These are phyloP conservation scores for Eolophus roseicapilla DNA, from an alignment of 2,113 vertebrate genomes.

Conservation along the genomic window DNA sequence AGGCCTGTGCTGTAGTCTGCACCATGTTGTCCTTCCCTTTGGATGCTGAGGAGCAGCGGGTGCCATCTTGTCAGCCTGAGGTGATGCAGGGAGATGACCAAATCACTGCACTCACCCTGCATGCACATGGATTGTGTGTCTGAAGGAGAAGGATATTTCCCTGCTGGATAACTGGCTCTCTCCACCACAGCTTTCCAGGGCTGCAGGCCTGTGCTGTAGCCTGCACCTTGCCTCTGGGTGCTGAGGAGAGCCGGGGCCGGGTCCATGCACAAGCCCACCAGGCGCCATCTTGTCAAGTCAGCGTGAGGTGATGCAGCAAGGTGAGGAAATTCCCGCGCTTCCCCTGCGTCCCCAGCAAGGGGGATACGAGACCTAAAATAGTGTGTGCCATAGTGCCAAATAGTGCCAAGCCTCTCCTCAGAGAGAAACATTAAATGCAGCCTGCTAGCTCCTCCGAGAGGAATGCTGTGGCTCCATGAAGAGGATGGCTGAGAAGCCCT, in stretches of 20 bases:
- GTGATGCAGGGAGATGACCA: neutral
- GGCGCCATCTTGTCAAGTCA: neutral
- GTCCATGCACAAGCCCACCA: neutral
- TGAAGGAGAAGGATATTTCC: neutral
- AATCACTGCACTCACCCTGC: neutral
- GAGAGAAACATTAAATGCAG: neutral
- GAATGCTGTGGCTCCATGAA: neutral
- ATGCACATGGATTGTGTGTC: neutral
- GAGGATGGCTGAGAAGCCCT: neutral
- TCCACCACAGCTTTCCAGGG: neutral
- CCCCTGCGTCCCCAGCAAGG: neutral
- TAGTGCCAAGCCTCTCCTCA: neutral
- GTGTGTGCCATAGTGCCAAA: neutral
- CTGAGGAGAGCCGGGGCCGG: neutral
- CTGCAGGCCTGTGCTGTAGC: neutral
- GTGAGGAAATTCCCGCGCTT: rapidly evolving
- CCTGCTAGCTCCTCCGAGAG: neutral
- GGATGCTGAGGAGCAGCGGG: no score
- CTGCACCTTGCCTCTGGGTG: neutral
- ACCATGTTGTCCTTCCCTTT: no score
- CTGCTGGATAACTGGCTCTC: neutral
- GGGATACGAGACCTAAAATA: neutral
- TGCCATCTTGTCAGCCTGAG: neutral
- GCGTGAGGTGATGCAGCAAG: neutral
- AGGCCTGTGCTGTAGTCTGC: no score